These are phyloP conservation scores for Myodes glareolus DNA, from an alignment of 2,113 vertebrate species.

Conservation along the genomic window DNA sequence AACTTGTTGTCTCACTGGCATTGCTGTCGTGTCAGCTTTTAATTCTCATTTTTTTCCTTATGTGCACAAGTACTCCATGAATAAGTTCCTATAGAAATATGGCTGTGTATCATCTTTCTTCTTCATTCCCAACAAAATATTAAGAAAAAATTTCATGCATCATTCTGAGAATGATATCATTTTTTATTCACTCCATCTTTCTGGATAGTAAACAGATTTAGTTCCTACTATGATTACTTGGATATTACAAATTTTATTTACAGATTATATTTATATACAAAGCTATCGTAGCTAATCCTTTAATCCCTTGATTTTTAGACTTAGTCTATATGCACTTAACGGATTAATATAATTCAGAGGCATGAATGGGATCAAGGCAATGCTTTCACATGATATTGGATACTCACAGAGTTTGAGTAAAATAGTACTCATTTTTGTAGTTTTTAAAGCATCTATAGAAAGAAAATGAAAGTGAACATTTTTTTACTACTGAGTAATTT, in stretches of 20 bases:
- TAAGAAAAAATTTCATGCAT: neutral
- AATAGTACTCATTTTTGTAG: neutral
- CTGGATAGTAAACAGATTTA: neutral
- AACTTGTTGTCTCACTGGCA: rapidly evolving
- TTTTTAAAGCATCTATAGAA: neutral
- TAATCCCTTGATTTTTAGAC: constrained; percentile 57
- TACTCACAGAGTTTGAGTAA: neutral
- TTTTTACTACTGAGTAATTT: neutral
- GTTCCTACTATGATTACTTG: constrained; percentile 31
- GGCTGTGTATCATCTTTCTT: neutral
- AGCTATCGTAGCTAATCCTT: constrained; percentile 28
- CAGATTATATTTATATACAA: neutral
- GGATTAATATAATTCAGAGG: constrained; percentile 53
- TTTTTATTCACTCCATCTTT: neutral
- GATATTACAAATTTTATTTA: constrained; percentile 34
- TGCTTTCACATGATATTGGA: neutral
- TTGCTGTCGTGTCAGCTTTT: neutral
- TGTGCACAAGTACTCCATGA: neutral
- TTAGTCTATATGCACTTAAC: constrained; percentile 63
- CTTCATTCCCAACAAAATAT: constrained; percentile 10
- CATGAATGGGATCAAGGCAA: constrained; percentile 40
- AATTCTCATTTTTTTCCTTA: neutral
- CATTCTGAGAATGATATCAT: neutral
- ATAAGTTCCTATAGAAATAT: neutral
- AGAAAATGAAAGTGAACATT: neutral